Evolutionary conservation across 2,113 vertebrate species (phyloP), one percentile per base, ranked within the genome.

Genomic region (Oryzias curvinotus): DNA sequence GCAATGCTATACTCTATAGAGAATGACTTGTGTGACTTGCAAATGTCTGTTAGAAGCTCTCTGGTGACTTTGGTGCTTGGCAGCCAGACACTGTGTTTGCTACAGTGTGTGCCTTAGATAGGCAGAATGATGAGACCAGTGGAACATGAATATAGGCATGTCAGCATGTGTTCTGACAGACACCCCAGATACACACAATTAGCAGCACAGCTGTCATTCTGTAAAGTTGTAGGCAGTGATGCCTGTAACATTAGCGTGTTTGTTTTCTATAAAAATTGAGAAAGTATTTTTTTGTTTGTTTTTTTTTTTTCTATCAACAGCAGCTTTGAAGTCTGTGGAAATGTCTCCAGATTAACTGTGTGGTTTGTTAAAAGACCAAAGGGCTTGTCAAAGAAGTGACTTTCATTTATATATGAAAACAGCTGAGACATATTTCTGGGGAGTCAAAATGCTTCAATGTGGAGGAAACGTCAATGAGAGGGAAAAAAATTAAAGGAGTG

Each of bases 81-180:
- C 41, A 52, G 48, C 17, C 21, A 51, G 63, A 52, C 49, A 56
- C 28, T 19, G 57, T n/a, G 28, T 64, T 46, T 55, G 58, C 56
- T 42, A 60, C 15, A 10, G 26, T 41, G 45, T 41, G 54, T 43
- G 41, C 42, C 42, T 12, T 3, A 49, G 52, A 62, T 42, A 58
- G 63, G 19, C 51, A n/a, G 52, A n/a, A 65, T 66, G 80, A 69
- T 43, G 50, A 55, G 47, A 58, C 45, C 25, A 54, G 36, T n/a
- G 28, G 28, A 53, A 70, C 55, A 67, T 76, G 71, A 76, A 77
- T 71, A 65, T 62, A 67, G 64, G 66, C 58, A 18, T 55, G 56
- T 66, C 71, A 54, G 15, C 55, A 58, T 42, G 52, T 48, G 42
- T 51, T 53, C 47, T 73, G 65, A 65, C 53, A 62, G 45, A 52